Evolutionary conservation across 2,113 vertebrate genomes (phyloP).

Genomic region (Antigone vipio): DNA sequence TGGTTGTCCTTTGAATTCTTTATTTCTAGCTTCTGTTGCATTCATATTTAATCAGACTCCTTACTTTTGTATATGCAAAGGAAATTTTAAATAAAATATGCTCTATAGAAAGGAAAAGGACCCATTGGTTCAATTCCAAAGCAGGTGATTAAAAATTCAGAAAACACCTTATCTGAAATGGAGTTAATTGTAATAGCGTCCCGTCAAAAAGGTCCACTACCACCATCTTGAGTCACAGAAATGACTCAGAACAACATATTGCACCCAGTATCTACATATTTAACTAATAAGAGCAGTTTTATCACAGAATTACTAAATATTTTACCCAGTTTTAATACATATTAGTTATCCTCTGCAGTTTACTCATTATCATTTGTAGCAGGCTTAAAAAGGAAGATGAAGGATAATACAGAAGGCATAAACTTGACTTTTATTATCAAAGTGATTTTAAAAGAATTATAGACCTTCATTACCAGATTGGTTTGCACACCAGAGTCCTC

Average conservation of each 20-base stretch:
- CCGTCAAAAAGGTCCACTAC: neutral
- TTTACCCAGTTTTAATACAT: neutral
- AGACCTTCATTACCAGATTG: neutral
- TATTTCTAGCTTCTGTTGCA: slow-evolving; percentile 36
- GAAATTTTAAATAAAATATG: slow-evolving; percentile 35
- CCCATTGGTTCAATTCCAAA: slow-evolving; percentile 22
- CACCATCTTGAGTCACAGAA: neutral
- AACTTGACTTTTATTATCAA: neutral
- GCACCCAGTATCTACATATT: neutral
- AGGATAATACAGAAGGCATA: neutral
- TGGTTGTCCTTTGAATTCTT: slow-evolving; percentile 44
- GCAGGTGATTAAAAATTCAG: neutral
- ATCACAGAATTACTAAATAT: neutral
- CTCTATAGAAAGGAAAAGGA: slow-evolving; percentile 3
- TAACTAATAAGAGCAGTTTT: neutral
- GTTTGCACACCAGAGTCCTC: neutral
- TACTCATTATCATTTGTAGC: neutral
- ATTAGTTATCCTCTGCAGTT: neutral
- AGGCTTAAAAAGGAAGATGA: neutral
- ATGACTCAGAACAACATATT: neutral
- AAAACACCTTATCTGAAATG: neutral
- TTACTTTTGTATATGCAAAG: slow-evolving; percentile 30
- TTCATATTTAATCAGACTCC: slow-evolving; percentile 46
- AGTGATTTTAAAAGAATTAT: neutral
- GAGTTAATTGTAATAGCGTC: neutral